Evolutionary conservation across 1,140 invertebrate genomes (phyloP), one percentile per base, ranked within the genome.

Genomic region (Harpegnathos saltator): DNA sequence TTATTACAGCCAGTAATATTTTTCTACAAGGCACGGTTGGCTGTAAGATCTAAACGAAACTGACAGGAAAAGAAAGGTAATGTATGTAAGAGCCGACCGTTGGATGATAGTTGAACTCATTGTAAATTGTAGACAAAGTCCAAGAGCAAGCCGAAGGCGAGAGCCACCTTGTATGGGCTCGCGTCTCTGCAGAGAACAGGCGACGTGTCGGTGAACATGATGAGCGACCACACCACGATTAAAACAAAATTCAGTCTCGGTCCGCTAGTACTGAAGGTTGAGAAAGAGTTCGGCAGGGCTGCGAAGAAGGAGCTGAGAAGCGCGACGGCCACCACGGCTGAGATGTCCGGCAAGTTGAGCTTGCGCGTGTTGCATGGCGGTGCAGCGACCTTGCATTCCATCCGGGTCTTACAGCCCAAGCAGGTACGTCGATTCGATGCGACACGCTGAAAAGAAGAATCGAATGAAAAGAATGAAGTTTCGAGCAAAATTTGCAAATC

Each of bases 321-420:
- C 85, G 97, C 97, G 1, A 97, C 97, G 17, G 97, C 97, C 0
- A 97, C 97, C 3, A 98, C 97, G 1, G 97, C 97, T 15, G 97
- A 98, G 92, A 97, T 98, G 97, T 95, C 95, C 58, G 97, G 97
- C 52, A 97, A 96, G 94, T 93, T 98, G 63, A 97, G 96, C 86
- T 94, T 98, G 61, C 95, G 96, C 82, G 96, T 98, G n/a, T 94
- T 97, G 61, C 96, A 97, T 87, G 96, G 97, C 75, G 96, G 96
- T 5, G 96, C 96, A 17, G 97, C 97, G 38, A 96, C 97, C 52
- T 93, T 98, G 24, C 97, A 97, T 91, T 97, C 97, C 15, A 98
- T 98, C 84, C 96, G 96, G 88, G 97, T 98, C 71, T 95, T 97
- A 63, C 97, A 98, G 90, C 97, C 97, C 3, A 98, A 97, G 95